Evolutionary conservation across 2,113 vertebrate species (phyloP).

Genomic region (Alethe castanea): DNA sequence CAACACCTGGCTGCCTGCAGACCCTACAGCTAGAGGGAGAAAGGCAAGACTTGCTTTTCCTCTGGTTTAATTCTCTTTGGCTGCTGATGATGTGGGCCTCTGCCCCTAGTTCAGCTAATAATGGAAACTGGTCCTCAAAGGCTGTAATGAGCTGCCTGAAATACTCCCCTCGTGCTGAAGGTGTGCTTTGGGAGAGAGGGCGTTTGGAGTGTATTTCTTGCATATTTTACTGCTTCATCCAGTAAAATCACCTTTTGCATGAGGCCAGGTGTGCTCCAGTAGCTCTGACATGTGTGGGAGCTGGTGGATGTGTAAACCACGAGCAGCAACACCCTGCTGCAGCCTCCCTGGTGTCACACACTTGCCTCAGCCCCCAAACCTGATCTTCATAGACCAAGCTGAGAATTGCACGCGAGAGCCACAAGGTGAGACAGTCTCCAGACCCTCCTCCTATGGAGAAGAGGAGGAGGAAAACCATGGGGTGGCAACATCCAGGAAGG

Average conservation of each 20-base stretch:
- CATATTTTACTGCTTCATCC: neutral
- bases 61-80: neutral
- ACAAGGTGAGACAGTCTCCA: neutral
- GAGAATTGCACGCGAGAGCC: accelerated
- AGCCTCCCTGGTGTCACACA: neutral
- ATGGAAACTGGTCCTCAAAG: neutral
- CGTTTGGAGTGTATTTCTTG: neutral
- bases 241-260: neutral
- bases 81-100: neutral
- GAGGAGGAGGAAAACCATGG: neutral
- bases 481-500: neutral
- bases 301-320: neutral
- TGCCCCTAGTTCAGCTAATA: neutral
- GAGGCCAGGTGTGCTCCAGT: neutral
- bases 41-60: neutral
- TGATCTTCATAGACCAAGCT: neutral
- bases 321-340: neutral
- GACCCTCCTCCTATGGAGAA: neutral
- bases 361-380: neutral
- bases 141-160: neutral
- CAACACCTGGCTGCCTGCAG: neutral
- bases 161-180: neutral
- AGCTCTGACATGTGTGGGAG: neutral
- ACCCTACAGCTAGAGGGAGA: neutral
- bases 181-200: neutral